Percentiles rank a stretch among this genome's conserved stretches.
Conservation (phyloP, 2,113 vertebrate species). For the Cottus gobio region DNA sequence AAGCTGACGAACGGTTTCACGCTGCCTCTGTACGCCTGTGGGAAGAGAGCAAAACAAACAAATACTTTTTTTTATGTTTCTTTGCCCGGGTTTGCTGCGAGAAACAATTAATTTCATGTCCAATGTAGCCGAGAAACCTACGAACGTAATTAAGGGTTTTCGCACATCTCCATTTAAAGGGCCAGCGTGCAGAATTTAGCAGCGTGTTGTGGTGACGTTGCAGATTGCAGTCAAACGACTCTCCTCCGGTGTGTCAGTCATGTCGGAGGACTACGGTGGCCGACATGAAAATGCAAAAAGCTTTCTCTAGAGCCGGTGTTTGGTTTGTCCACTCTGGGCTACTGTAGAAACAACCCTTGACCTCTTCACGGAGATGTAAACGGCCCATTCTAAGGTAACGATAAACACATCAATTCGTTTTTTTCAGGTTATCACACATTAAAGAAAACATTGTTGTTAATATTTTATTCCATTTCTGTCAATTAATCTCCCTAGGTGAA, state of each 20-base stretch:
- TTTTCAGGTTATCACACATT: not conserved
- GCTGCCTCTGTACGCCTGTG: conserved; percentile 85
- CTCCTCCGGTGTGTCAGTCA: too few relatives aligned
- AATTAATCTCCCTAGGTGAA: too few relatives aligned
- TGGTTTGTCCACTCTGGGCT: not conserved
- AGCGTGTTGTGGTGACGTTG: not conserved
- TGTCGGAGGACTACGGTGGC: not conserved
- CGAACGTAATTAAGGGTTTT: not conserved
- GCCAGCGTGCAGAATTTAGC: not conserved
- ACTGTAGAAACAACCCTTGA: not conserved
- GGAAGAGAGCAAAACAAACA: conserved; percentile 25
- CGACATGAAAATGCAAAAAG: not conserved
- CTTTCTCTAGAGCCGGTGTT: not conserved
- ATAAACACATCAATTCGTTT: not conserved
- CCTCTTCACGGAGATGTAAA: not conserved
- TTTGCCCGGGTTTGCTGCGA: not conserved
- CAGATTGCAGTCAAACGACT: not conserved
- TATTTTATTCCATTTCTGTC: not conserved
- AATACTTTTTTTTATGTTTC: not conserved
- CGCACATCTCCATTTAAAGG: not conserved
- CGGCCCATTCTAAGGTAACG: not conserved
- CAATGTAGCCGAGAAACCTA: not conserved
- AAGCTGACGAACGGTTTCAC: conserved; percentile 89
- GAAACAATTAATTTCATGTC: not conserved
- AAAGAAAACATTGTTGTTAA: not conserved